Percentiles rank a stretch among this genome's conserved stretches.
phyloP scores from a whole-genome alignment of 2,113 vertebrate genomes.

The Neopipo cinnamomea region DNA sequence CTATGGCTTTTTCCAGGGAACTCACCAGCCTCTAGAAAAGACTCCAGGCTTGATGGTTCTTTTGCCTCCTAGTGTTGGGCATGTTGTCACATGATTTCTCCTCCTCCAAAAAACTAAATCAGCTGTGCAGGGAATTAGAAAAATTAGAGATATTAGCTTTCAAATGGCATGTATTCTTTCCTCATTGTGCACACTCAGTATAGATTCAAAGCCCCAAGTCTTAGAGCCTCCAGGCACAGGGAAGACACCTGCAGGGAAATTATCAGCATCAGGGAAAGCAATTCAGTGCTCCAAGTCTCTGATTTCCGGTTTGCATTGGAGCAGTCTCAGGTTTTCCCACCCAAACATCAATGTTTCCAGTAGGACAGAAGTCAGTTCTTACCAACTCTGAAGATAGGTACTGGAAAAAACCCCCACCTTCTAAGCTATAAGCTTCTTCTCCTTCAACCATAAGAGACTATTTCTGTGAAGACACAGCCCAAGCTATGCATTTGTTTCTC shows the following conservation, averaged over 20 bases:
- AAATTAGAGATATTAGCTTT: not conserved
- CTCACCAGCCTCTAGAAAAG: not conserved
- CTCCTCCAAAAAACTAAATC: not conserved
- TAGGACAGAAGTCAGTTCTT: not conserved
- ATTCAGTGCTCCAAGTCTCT: not conserved
- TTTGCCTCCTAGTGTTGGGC: not conserved
- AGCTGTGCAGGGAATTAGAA: not conserved
- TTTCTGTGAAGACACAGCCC: not conserved
- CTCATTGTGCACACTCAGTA: not conserved
- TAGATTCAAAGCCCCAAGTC: accelerated
- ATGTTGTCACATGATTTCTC: not conserved
- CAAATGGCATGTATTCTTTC: not conserved
- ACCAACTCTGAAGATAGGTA: not conserved
- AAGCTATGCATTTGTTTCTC: not conserved
- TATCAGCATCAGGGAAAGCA: not conserved
- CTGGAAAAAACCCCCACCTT: not conserved
- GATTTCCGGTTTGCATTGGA: not conserved
- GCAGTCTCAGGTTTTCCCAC: not conserved
- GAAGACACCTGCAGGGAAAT: not conserved
- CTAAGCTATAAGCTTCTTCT: not conserved
- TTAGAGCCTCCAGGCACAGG: not conserved
- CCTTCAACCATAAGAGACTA: not conserved
- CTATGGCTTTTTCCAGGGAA: not conserved
- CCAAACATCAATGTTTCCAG: not conserved
- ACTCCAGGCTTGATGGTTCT: not conserved